Conservation (phyloP, 2,888 invertebrate genomes). For the Drosophila antonietae region DNA sequence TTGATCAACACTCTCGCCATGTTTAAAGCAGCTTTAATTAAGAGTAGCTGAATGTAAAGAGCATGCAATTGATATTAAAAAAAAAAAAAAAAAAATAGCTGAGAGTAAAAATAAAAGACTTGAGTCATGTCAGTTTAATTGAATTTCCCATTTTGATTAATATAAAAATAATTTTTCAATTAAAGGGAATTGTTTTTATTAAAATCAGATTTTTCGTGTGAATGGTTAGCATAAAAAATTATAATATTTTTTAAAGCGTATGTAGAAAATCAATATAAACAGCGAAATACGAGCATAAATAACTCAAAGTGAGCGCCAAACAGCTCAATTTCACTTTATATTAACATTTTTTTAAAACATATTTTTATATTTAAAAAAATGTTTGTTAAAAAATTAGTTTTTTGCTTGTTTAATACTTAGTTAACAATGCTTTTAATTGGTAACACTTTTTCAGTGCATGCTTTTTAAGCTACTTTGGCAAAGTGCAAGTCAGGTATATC, state of each 20-base stretch:
- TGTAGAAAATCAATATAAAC: not conserved
- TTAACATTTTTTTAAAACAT: not conserved
- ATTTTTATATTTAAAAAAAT: not conserved
- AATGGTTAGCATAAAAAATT: not conserved
- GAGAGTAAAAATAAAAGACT: not conserved
- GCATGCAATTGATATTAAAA: not conserved
- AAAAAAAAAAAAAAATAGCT: no score
- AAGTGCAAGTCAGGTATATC: not conserved
- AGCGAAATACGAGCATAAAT: not conserved
- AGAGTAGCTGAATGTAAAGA: not conserved
- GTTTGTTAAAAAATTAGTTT: not conserved
- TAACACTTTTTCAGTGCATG: not conserved
- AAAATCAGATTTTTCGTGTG: not conserved
- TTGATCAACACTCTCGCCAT: slow-evolving; percentile 19
- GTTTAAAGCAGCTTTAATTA: not conserved
- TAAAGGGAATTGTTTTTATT: not conserved
- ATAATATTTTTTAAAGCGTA: not conserved
- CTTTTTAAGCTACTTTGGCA: not conserved
- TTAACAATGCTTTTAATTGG: not conserved
- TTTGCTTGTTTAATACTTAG: not conserved
- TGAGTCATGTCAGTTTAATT: rapidly evolving
- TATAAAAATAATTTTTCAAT: not conserved
- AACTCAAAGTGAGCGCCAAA: not conserved
- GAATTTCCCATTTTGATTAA: not conserved
- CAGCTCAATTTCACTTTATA: not conserved